Evolutionary conservation across 1,140 invertebrate genomes (phyloP).

Genomic region (Pseudachorutes palmiensis): DNA sequence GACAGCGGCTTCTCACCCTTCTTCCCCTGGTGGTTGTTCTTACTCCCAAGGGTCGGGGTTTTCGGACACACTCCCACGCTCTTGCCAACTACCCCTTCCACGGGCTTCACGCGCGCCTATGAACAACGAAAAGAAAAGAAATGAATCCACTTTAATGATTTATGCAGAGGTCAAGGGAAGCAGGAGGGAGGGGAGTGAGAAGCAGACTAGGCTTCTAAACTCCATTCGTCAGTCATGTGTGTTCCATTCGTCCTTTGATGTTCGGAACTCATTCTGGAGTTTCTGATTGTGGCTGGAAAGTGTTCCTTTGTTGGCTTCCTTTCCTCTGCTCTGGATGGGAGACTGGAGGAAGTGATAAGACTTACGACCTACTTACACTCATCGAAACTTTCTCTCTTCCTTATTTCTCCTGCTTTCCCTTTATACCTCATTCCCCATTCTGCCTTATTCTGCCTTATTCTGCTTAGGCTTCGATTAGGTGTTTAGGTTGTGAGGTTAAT

Average conservation of each 20-base stretch:
- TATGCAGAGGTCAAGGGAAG: too few relatives aligned
- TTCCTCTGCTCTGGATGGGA: too few relatives aligned
- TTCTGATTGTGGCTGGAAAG: too few relatives aligned
- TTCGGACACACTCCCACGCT: conserved; percentile 45
- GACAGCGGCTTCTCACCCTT: conserved; percentile 47
- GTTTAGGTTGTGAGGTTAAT: neutral
- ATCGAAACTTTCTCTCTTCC: too few relatives aligned
- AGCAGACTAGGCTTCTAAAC: too few relatives aligned
- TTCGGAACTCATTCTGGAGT: too few relatives aligned
- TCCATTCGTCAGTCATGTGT: too few relatives aligned
- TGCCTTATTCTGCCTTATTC: neutral
- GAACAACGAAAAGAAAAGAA: neutral
- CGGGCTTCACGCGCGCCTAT: conserved; percentile 71
- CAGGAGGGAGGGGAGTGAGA: too few relatives aligned
- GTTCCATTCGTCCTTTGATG: too few relatives aligned
- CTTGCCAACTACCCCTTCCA: conserved; percentile 62
- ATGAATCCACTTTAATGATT: neutral
- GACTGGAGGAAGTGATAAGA: too few relatives aligned
- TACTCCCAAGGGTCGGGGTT: conserved; percentile 50
- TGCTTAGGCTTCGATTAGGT: neutral
- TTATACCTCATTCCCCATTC: neutral
- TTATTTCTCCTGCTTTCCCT: neutral
- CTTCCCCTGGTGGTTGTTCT: conserved; percentile 48
- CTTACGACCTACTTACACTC: too few relatives aligned
- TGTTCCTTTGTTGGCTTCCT: too few relatives aligned